Evolutionary conservation across 37 sponge, comb jelly and placozoan genomes (phyloP).

Genomic region (Cliona cf. orientalis): DNA sequence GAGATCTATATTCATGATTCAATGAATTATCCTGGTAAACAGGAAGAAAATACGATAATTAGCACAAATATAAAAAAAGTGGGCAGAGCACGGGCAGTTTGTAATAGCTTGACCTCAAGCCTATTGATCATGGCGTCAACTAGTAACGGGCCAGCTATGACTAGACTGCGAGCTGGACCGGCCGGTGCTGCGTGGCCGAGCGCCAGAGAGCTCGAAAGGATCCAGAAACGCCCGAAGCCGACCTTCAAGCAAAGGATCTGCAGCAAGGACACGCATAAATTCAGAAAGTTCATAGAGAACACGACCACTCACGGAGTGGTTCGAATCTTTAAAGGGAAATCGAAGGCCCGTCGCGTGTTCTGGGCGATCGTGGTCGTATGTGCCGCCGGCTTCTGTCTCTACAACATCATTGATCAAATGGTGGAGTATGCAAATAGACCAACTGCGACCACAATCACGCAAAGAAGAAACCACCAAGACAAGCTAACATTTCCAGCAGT

Average conservation of each 20-base stretch:
- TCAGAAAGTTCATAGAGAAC: conserved; percentile 20
- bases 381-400: conserved; percentile 18
- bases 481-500: conserved; percentile 25
- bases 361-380: conserved; percentile 46
- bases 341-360: conserved; percentile 20
- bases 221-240: neutral
- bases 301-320: conserved; percentile 47
- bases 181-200: no score
- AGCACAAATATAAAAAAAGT: no score
- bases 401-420: conserved; percentile 27
- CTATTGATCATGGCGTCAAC: no score
- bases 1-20: no score
- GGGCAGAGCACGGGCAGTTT: no score
- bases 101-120: no score
- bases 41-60: no score
- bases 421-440: conserved; percentile 4
- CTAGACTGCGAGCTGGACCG: no score
- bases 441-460: conserved; percentile 24
- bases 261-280: neutral
- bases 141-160: no score
- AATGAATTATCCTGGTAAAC: no score
- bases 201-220: no score
- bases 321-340: conserved; percentile 36
- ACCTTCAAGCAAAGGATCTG: neutral
- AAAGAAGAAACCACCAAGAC: neutral